Conservation (phyloP, 2,797 vertebrate genomes). For the Coilia nasus region DNA sequence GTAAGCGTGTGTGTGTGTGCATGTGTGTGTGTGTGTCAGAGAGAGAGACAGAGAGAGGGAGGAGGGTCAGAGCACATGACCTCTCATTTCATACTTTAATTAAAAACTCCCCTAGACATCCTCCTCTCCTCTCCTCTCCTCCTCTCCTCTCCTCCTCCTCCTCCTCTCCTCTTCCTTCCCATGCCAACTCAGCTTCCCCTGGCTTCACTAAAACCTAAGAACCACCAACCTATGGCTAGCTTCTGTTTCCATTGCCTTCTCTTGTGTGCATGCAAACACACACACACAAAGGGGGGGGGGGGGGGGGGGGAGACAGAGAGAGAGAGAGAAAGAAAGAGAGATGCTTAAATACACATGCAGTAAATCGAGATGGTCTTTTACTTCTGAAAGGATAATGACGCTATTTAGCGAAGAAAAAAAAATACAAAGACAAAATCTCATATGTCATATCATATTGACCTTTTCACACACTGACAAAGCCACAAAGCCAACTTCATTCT, state of each 20-base stretch:
- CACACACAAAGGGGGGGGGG: no score
- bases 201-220: constrained; percentile 31
- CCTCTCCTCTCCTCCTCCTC: constrained; percentile 75
- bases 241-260: neutral
- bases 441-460: neutral
- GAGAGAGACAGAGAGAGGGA: constrained; percentile 64
- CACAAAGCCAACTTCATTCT: neutral
- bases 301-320: no score
- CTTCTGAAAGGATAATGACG: neutral
- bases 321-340: no score
- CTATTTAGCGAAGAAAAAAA: neutral
- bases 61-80: constrained; percentile 75
- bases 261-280: neutral
- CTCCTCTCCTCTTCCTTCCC: constrained; percentile 70
- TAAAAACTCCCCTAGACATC: constrained; percentile 85
- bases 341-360: no score
- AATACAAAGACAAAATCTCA: neutral
- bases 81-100: constrained; percentile 85
- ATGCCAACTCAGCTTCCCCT: constrained; percentile 55
- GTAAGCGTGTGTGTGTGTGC: neutral
- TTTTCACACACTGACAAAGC: neutral
- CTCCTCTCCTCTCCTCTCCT: constrained; percentile 75
- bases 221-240: neutral
- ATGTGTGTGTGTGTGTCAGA: neutral
- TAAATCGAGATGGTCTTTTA: neutral